These are phyloP conservation scores for Sternotherus odoratus DNA, from an alignment of 2,797 vertebrate genomes.

Conservation along the genomic window DNA sequence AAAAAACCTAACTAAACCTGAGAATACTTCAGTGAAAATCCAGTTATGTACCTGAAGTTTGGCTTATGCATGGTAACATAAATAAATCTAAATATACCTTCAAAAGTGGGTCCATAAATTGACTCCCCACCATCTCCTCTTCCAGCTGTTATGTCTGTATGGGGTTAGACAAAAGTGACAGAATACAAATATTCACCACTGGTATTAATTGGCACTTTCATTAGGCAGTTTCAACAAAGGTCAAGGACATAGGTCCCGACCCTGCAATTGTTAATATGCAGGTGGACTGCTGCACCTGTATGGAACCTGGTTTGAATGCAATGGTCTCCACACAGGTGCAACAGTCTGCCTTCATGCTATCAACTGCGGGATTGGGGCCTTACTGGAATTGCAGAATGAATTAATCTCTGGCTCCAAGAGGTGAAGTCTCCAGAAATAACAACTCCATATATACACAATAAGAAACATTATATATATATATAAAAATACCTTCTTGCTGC, in stretches of 20 bases:
- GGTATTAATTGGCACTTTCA: not conserved
- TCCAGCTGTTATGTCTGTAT: slow-evolving; percentile 86
- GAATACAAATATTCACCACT: not conserved
- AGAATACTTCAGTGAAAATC: not conserved
- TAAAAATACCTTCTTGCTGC: not conserved
- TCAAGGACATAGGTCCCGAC: fast-evolving
- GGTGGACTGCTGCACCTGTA: not conserved
- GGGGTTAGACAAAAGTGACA: slow-evolving; percentile 25
- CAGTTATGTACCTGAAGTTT: not conserved
- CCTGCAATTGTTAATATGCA: not conserved
- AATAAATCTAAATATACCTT: slow-evolving; percentile 79
- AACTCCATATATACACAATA: not conserved
- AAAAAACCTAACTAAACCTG: not conserved
- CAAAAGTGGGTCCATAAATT: slow-evolving; percentile 90
- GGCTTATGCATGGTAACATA: not conserved
- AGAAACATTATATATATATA: not conserved
- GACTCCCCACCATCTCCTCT: slow-evolving; percentile 88
- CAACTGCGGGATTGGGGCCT: not conserved
- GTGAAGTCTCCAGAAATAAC: fast-evolving
- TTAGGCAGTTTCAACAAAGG: not conserved
- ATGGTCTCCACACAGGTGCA: not conserved
- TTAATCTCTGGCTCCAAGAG: not conserved
- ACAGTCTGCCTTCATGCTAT: not conserved
- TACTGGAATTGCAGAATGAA: slow-evolving; percentile 1
- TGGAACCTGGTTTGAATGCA: not conserved